phyloP scores from a whole-genome alignment of 2,888 invertebrate species.

The Asteroscopus sphinx region DNA sequence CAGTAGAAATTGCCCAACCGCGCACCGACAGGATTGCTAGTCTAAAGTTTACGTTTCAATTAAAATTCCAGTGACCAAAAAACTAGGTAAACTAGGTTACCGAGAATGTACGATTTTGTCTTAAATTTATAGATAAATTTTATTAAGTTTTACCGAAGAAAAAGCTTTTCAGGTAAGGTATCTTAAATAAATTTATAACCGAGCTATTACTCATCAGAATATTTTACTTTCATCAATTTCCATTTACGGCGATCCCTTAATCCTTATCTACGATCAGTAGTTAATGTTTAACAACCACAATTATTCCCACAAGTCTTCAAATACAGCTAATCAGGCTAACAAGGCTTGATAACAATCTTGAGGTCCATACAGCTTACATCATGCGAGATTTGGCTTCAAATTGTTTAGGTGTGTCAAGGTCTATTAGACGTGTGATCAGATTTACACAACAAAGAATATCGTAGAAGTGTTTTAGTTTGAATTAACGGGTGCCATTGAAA shows the following conservation, averaged over 20 bases:
- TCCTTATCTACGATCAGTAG: slow-evolving; percentile 30
- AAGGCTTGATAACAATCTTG: slow-evolving; percentile 55
- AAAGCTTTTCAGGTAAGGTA: too few species aligned
- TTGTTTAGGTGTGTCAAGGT: slow-evolving; percentile 73
- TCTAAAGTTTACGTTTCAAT: background rate
- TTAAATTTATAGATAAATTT: too few species aligned
- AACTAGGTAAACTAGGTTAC: background rate
- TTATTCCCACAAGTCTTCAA: slow-evolving; percentile 38
- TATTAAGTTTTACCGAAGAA: too few species aligned
- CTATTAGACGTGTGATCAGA: slow-evolving; percentile 54
- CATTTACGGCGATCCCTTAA: slow-evolving; percentile 28
- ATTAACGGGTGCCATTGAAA: background rate
- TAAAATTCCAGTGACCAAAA: background rate
- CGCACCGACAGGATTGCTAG: background rate
- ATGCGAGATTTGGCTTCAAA: slow-evolving; percentile 56
- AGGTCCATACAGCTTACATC: slow-evolving; percentile 56
- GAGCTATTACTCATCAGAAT: background rate
- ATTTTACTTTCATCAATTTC: slow-evolving; percentile 35
- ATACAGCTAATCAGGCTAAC: slow-evolving; percentile 45
- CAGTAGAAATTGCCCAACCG: background rate
- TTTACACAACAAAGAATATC: slow-evolving; percentile 64
- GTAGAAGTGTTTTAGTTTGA: slow-evolving; percentile 3
- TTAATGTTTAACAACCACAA: slow-evolving; percentile 14
- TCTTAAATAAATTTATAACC: too few species aligned
- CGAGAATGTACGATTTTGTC: background rate